phyloP scores from a whole-genome alignment of 2,113 vertebrate genomes.

The Pseudorhombus dupliciocellatus region DNA sequence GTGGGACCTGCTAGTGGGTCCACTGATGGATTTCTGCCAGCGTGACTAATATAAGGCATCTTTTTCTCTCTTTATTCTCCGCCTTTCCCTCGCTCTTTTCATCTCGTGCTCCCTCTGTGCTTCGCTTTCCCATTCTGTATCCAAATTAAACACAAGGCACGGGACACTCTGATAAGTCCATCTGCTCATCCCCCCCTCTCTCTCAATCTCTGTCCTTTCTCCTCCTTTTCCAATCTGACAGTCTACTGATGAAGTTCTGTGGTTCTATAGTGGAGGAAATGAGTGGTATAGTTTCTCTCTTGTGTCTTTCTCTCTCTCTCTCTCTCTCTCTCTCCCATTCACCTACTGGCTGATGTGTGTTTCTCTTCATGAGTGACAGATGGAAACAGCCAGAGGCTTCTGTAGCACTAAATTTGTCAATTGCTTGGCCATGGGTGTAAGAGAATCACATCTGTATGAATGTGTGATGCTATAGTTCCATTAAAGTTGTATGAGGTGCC shows the following conservation, averaged over 20 bases:
- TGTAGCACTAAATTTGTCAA: conserved; percentile 33
- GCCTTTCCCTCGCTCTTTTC: conserved; percentile 24
- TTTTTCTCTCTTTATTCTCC: conserved; percentile 10
- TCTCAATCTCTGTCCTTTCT: conserved; percentile 57
- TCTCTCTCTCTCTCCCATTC: conserved; percentile 27
- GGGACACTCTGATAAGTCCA: conserved; percentile 72
- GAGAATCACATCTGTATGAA: conserved; percentile 45
- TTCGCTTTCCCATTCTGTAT: conserved; percentile 48
- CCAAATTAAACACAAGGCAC: conserved; percentile 76
- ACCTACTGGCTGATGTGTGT: neutral
- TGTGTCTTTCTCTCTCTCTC: conserved; percentile 4
- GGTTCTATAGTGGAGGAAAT: conserved; percentile 2
- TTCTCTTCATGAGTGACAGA: conserved; percentile 43
- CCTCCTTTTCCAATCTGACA: conserved; percentile 52
- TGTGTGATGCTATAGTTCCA: conserved; percentile 41
- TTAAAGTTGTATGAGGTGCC: conserved; percentile 38
- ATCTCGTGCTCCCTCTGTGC: conserved; percentile 40
- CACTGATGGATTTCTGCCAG: conserved; percentile 37
- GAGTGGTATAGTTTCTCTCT: conserved; percentile 22
- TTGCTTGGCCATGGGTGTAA: conserved; percentile 32
- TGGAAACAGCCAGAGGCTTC: conserved; percentile 15
- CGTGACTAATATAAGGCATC: conserved; percentile 49
- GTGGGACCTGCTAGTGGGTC: conserved; percentile 40
- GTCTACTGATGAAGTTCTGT: conserved; percentile 26
- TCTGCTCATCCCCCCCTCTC: conserved; percentile 67